Evolutionary conservation across 2,113 vertebrate genomes (phyloP).

Genomic region (Sebastes fasciatus): DNA sequence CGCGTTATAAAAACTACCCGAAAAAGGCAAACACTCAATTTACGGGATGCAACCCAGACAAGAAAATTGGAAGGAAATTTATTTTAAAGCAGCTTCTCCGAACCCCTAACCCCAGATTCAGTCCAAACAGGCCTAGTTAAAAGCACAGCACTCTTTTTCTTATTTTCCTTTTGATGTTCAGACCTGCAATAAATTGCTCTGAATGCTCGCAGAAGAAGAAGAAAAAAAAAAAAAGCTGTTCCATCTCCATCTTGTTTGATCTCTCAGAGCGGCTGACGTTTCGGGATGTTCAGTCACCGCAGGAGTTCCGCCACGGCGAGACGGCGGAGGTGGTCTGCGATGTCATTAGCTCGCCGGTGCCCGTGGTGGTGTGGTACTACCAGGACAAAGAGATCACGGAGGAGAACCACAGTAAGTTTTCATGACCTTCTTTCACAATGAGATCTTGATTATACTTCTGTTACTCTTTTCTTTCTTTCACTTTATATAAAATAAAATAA

Average conservation of each 20-base stretch:
- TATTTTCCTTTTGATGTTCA: conserved; percentile 57
- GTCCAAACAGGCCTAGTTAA: neutral
- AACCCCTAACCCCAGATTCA: neutral
- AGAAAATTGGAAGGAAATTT: conserved; percentile 15
- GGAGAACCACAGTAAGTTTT: conserved; percentile 92
- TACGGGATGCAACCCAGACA: neutral
- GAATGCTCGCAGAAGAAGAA: neutral
- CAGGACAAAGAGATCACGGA: conserved; percentile 92
- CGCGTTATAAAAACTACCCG: neutral
- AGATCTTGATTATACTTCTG: neutral
- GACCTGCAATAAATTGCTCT: conserved; percentile 28
- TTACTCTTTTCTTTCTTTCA: neutral
- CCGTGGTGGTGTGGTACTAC: conserved; percentile 94
- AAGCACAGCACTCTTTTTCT: neutral
- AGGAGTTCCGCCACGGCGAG: conserved; percentile 95
- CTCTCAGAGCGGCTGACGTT: conserved; percentile 95
- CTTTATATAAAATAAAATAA: no score
- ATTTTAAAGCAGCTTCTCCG: conserved; percentile 10
- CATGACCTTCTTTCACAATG: neutral
- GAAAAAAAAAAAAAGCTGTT: conserved; percentile 10
- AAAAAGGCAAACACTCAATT: neutral
- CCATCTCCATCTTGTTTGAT: conserved; percentile 51
- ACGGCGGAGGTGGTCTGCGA: conserved; percentile 94
- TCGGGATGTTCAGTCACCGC: conserved; percentile 90
- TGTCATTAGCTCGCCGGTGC: conserved; percentile 95